Conservation (phyloP, 2,113 vertebrate species). For the Zosterops japonicus region DNA sequence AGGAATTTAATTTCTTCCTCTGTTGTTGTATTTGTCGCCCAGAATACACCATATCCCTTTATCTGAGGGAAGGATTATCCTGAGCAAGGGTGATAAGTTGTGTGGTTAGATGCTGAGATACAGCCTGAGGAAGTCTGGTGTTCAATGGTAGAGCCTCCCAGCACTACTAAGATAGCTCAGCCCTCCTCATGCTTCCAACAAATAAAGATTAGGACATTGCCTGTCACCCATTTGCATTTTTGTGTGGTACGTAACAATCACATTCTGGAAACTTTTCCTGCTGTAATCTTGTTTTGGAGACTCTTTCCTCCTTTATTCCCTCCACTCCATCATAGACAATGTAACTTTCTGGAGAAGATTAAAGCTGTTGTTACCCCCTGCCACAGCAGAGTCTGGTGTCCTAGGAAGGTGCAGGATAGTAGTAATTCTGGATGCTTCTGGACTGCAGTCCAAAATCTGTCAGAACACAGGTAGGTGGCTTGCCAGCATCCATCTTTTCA, state of each 20-base stretch:
- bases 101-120: background rate
- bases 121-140: background rate
- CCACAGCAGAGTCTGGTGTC: background rate
- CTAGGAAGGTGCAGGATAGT: background rate
- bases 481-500: constrained; percentile 15
- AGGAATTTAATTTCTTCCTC: background rate
- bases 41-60: background rate
- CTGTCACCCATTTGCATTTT: background rate
- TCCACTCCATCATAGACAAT: background rate
- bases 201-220: background rate
- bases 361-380: background rate
- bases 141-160: background rate
- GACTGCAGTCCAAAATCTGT: background rate
- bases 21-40: background rate
- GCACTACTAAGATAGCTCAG: background rate
- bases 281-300: background rate
- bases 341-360: background rate
- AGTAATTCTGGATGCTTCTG: background rate
- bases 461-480: background rate
- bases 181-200: background rate
- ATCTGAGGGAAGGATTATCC: background rate
- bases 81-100: background rate
- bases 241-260: background rate
- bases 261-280: background rate
- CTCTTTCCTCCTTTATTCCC: background rate